These are phyloP conservation scores for Drosophila aldrichi DNA, from an alignment of 2,888 invertebrate species.

Conservation along the genomic window DNA sequence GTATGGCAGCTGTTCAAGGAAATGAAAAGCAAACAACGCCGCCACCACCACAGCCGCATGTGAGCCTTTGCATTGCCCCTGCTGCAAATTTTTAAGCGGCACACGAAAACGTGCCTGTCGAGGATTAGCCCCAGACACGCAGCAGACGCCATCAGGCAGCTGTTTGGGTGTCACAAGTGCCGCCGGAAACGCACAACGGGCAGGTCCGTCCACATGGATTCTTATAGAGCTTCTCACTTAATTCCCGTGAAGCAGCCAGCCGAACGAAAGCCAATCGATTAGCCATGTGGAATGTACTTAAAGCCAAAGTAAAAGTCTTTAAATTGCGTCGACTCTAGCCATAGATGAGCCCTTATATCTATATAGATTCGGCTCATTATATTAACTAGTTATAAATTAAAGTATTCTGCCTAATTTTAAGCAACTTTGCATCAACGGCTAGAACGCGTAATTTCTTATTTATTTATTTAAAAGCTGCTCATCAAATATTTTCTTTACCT, in stretches of 20 bases:
- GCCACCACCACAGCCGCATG: slow-evolving; percentile 25
- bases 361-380: neutral
- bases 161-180: slow-evolving; percentile 65
- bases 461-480: too few relatives aligned
- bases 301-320: slow-evolving; percentile 46
- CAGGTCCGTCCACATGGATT: slow-evolving; percentile 35
- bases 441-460: too few relatives aligned
- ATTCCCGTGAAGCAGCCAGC: slow-evolving; percentile 37
- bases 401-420: neutral
- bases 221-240: slow-evolving; percentile 48
- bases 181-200: slow-evolving; percentile 61
- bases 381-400: neutral
- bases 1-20: slow-evolving; percentile 73
- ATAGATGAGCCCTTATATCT: slow-evolving; percentile 6
- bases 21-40: slow-evolving; percentile 75
- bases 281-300: slow-evolving; percentile 24
- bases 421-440: neutral
- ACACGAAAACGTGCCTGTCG: slow-evolving; percentile 68
- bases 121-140: slow-evolving; percentile 73
- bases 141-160: slow-evolving; percentile 50
- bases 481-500: too few relatives aligned
- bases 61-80: slow-evolving; percentile 16
- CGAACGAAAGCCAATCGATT: slow-evolving; percentile 59
- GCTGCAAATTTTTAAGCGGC: slow-evolving; percentile 62
- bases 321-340: slow-evolving; percentile 26